Evolutionary conservation across 2,113 vertebrate species (phyloP).

Genomic region (Dolichotis patagonum): DNA sequence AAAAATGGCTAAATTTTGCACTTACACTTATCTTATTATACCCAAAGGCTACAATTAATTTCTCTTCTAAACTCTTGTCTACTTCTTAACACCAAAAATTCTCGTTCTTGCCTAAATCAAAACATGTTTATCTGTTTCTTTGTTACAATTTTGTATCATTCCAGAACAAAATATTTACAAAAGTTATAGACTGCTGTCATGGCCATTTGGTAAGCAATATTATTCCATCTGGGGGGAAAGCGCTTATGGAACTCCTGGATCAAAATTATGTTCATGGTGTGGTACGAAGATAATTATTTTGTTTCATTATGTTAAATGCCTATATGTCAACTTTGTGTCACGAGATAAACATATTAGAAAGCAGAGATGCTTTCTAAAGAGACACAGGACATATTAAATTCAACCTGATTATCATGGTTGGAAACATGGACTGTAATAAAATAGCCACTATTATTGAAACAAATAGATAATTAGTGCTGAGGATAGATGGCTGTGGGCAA

Average conservation of each 20-base stretch:
- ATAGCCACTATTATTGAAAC: background rate
- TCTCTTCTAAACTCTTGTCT: constrained; percentile 77
- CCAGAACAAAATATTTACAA: constrained; percentile 60
- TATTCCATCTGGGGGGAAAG: background rate
- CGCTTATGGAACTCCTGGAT: constrained; percentile 5
- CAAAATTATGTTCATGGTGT: background rate
- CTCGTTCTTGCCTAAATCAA: background rate
- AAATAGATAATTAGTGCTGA: background rate
- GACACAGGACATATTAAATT: background rate
- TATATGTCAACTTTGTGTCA: constrained; percentile 32
- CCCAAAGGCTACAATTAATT: constrained; percentile 79
- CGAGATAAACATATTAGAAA: constrained; percentile 32
- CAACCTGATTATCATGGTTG: background rate
- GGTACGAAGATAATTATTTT: constrained; percentile 59
- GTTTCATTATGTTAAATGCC: constrained; percentile 22
- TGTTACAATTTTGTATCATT: constrained; percentile 42
- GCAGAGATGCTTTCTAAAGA: background rate
- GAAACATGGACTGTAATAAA: constrained; percentile 18
- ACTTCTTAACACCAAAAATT: constrained; percentile 66
- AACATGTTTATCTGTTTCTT: constrained; percentile 66
- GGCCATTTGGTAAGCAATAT: background rate
- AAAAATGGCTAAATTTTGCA: constrained; percentile 74
- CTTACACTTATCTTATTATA: constrained; percentile 75
- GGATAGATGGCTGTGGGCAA: background rate
- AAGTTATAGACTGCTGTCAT: constrained; percentile 5